phyloP scores from a whole-genome alignment of 2,113 vertebrate genomes.

The Patagioenas fasciata region DNA sequence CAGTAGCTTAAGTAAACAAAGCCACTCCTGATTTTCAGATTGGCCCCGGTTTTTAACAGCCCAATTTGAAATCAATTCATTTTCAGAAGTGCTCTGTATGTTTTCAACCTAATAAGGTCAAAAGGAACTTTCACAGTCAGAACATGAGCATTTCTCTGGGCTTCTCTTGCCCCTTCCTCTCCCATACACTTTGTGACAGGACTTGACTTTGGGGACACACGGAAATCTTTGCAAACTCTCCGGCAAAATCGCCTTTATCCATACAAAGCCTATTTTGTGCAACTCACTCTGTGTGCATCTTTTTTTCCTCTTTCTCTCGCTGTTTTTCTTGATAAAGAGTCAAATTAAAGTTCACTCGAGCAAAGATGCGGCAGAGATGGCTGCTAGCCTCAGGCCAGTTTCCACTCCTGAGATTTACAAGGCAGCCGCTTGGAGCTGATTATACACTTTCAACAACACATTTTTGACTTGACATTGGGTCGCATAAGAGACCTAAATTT shows the following conservation, averaged over 20 bases:
- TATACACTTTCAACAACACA: conserved; percentile 17
- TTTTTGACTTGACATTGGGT: conserved; percentile 49
- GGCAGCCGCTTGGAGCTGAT: conserved; percentile 56
- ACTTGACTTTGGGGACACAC: not conserved
- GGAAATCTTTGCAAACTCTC: not conserved
- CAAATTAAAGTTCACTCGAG: conserved; percentile 56
- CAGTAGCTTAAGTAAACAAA: not conserved
- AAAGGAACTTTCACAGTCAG: not conserved
- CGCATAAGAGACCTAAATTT: conserved; percentile 10
- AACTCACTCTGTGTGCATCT: not conserved
- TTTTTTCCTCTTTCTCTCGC: not conserved
- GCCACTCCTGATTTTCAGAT: not conserved
- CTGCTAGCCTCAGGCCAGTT: conserved; percentile 55
- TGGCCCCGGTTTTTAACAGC: not conserved
- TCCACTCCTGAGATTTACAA: conserved; percentile 60
- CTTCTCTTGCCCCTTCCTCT: not conserved
- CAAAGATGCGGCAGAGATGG: conserved; percentile 6
- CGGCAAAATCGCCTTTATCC: not conserved
- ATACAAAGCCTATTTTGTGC: not conserved
- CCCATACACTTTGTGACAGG: not conserved
- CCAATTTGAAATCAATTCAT: not conserved
- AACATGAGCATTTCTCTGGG: not conserved
- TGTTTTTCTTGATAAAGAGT: conserved; percentile 58
- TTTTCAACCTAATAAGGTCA: not conserved
- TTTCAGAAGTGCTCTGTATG: not conserved